Base-by-base conservation (phyloP, 2,113 vertebrate genomes). In the Ahaetulla prasina region DNA sequence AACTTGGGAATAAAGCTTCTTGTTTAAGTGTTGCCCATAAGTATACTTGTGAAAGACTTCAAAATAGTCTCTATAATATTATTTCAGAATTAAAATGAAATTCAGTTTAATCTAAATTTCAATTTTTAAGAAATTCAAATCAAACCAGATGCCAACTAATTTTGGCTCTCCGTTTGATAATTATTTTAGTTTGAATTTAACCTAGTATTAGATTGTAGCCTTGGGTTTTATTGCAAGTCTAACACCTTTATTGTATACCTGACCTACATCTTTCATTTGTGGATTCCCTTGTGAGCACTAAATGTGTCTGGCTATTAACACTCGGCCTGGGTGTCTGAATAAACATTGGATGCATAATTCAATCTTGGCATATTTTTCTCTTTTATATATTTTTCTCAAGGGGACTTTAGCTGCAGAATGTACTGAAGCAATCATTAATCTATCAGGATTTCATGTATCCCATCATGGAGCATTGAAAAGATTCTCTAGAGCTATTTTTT, bases 341-440 rank as follows among this genome's bases (percentile, higher is more conserved):
- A 94, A 89, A 92, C 91, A 95, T 63, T 95, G 94, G 84, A 93
- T 91, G 87, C 95, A 88, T 95, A 96, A 96, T 96, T 94, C 89
- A 89, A 95, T 94, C 93, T 95, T 95, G 96, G 92, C 95, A 93
- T 94, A 90, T 95, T 92, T 92, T 95, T 95, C 89, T 94, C 93
- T 96, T 95, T 93, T 89, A 91, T 92, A 0, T 92, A 93, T 63
- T 89, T 95, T 95, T 95, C 96, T 94, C 96, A 94, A 88, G 95
- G 96, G 96, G 94, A 84, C 93, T 96, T 92, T 93, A 96, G 93
- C 92, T 91, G 93, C 93, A 93, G 94, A 92, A 93, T 94, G 90
- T 95, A 68, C 95, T 98, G 97, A 98, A 97, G 96, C 97, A 98
- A 97, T 98, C 98, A 98, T 98, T 98, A 98, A 98, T 98, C 98